These are phyloP conservation scores for Mya arenaria DNA, from an alignment of 1,140 invertebrate genomes.

Conservation along the genomic window DNA sequence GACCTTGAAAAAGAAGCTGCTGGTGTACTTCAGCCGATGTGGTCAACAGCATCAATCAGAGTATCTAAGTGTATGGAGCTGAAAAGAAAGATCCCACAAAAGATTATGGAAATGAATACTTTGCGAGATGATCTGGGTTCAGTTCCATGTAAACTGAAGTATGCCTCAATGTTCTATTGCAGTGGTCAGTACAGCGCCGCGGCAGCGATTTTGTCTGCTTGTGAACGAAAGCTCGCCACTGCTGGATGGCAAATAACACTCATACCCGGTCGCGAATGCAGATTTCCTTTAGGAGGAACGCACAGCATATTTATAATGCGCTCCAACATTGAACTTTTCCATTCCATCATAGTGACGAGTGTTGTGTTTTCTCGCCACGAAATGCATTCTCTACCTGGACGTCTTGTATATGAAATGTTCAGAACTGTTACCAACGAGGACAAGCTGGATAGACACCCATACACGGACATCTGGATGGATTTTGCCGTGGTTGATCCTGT, in stretches of 20 bases:
- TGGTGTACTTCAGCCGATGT: neutral
- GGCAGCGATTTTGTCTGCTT: neutral
- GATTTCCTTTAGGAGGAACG: no score
- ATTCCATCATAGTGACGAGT: neutral
- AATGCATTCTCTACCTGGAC: neutral
- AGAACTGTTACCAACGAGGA: neutral
- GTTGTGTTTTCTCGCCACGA: neutral
- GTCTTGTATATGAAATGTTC: neutral
- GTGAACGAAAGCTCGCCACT: no score
- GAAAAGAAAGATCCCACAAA: neutral
- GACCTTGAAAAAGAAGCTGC: neutral
- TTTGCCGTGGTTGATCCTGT: neutral
- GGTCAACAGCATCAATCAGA: neutral
- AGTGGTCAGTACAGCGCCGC: neutral
- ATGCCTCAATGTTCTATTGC: neutral
- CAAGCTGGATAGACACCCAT: neutral
- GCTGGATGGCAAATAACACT: no score
- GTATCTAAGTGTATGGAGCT: neutral
- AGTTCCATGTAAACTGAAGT: slow-evolving; percentile 1
- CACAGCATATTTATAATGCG: no score
- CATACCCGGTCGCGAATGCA: no score
- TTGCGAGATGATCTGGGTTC: neutral
- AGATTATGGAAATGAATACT: neutral
- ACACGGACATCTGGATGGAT: neutral
- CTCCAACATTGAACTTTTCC: no score